Conservation (phyloP, 35 echinoderm and acorn worm species). For the Acanthaster planci region DNA sequence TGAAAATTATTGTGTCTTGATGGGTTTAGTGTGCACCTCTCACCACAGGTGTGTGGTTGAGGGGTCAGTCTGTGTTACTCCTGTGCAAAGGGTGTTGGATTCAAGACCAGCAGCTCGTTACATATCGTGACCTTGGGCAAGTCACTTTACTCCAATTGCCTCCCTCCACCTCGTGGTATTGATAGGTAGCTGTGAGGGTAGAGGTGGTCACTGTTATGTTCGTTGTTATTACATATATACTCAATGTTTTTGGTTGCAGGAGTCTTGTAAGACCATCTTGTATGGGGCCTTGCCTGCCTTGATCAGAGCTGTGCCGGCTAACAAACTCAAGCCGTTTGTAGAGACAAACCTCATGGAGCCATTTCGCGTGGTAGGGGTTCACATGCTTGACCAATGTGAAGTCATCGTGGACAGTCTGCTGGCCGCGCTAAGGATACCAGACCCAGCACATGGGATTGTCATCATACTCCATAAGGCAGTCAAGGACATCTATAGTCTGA, state of each 20-base stretch:
- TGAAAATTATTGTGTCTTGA: too few species aligned
- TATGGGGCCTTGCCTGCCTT: neutral
- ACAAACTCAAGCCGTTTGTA: slow-evolving; percentile 28
- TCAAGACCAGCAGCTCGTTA: too few species aligned
- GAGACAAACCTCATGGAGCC: slow-evolving; percentile 34
- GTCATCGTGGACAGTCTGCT: slow-evolving; percentile 13
- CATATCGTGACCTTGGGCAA: too few species aligned
- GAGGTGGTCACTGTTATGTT: too few species aligned
- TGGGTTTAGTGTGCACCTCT: too few species aligned
- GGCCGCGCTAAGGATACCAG: neutral
- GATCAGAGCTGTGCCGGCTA: slow-evolving; percentile 24
- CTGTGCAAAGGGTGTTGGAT: too few species aligned
- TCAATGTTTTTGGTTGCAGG: neutral
- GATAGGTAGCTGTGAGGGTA: too few species aligned
- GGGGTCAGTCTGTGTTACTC: too few species aligned
- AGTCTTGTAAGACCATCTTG: slow-evolving; percentile 2
- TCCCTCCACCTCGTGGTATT: too few species aligned
- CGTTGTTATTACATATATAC: too few species aligned
- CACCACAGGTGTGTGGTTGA: too few species aligned
- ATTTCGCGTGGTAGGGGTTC: neutral
- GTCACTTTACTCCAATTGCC: too few species aligned
- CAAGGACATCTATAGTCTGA: neutral
- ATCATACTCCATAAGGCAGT: neutral
- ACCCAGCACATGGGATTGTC: neutral
- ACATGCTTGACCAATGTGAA: slow-evolving; percentile 11